Conservation (phyloP, 2,113 vertebrate genomes). For the Notarius quadriscutis region DNA sequence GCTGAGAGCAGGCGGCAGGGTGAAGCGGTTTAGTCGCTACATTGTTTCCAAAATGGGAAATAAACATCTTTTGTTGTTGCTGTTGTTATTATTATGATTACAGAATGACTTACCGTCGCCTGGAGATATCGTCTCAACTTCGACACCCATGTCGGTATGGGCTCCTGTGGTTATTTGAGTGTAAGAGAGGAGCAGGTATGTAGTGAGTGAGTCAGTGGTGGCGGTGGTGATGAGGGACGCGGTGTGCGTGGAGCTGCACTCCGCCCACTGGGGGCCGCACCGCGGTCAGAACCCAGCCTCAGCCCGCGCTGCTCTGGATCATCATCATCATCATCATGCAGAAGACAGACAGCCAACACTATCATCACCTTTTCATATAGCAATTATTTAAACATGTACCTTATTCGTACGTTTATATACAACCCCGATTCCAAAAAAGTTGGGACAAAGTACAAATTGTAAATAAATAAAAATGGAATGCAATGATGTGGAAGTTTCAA, state of each 20-base stretch:
- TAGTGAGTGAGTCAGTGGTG: neutral
- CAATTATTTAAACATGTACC: too few species aligned
- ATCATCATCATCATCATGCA: too few species aligned
- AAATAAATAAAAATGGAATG: too few species aligned
- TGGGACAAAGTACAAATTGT: too few species aligned
- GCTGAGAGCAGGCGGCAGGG: too few species aligned
- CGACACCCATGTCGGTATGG: conserved; percentile 83
- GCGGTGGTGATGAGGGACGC: conserved; percentile 43
- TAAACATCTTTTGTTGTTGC: neutral
- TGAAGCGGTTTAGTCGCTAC: neutral
- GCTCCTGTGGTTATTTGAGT: conserved; percentile 40
- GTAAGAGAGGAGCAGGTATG: conserved; percentile 45
- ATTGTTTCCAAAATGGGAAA: neutral
- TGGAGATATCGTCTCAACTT: conserved; percentile 92
- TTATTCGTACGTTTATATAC: too few species aligned
- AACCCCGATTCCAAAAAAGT: too few species aligned
- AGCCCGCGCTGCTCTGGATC: too few species aligned
- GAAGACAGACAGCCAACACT: too few species aligned
- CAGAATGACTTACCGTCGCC: conserved; percentile 83
- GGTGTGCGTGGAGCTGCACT: conserved; percentile 40
- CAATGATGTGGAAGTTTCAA: too few species aligned
- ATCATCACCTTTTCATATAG: too few species aligned
- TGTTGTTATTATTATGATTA: neutral
- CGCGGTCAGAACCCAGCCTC: neutral
- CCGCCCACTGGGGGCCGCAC: conserved; percentile 49